These are phyloP conservation scores for Zoanthus sociatus DNA, from an alignment of 92 coral and sea anemone species.

Conservation along the genomic window DNA sequence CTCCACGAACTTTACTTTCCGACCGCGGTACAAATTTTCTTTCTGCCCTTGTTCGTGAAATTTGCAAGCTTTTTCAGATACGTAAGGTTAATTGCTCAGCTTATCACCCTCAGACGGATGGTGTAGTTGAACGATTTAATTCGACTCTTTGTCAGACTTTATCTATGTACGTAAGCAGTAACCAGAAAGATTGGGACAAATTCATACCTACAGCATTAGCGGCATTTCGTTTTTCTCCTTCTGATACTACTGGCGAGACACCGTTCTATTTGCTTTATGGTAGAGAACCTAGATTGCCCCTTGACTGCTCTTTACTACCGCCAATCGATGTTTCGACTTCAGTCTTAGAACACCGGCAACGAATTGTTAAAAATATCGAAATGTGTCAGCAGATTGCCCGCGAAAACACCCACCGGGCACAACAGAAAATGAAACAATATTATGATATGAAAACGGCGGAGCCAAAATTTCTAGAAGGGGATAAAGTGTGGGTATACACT, in stretches of 20 bases:
- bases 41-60: conserved; percentile 4
- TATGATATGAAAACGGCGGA: conserved; percentile 13
- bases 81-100: not conserved
- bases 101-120: not conserved
- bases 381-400: conserved; percentile 32
- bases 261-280: conserved; percentile 46
- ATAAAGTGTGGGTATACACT: conserved; percentile 59
- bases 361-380: conserved; percentile 34
- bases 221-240: conserved; percentile 44
- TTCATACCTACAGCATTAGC: conserved; percentile 38
- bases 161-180: conserved; percentile 42
- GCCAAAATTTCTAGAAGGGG: conserved; percentile 41
- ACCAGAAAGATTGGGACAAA: not conserved
- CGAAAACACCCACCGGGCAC: conserved; percentile 43
- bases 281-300: conserved; percentile 5
- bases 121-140: not conserved
- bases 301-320: conserved; percentile 15
- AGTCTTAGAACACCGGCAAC: conserved; percentile 17
- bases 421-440: conserved; percentile 56
- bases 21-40: not conserved
- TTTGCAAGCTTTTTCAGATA: conserved; percentile 7
- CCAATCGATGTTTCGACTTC: conserved; percentile 7
- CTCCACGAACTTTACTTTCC: conserved; percentile 18
- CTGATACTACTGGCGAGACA: conserved; percentile 35
- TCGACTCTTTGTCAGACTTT: conserved; percentile 42